Evolutionary conservation across 2,113 vertebrate genomes (phyloP), one percentile per base, ranked within the genome.

Genomic region (Stigmatopora nigra): DNA sequence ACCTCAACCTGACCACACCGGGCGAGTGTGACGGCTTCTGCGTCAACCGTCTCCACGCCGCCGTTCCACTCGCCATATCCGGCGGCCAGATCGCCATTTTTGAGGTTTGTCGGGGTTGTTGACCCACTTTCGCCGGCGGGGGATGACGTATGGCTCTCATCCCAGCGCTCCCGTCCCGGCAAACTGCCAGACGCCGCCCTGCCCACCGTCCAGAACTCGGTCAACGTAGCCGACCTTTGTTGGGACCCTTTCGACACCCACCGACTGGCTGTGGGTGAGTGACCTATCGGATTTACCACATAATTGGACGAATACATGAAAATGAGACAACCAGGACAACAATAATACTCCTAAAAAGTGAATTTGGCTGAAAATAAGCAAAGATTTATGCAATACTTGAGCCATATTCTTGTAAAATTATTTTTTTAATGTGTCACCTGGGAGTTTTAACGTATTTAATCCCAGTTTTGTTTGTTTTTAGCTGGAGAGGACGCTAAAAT

Each of bases 1-100:
- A 92, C 16, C 92, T 98, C 72, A 97, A 92, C 87, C 93, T 98
- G 75, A 99, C 95, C 49, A 98, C 93, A 0, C 97, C 96, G 0
- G 97, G 97, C 0, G 97, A 99, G 83, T 88, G 92, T 0, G 92
- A 99, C 0, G 95, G 96, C 72, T 94, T 99, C 91, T 95, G 92
- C 1, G 87, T 90, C 71, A 98, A 98, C 83, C 73, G 36, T 12
- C 86, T 90, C 41, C 89, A 74, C 0, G 78, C 93, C 0, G 96
- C 95, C 0, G 87, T 98, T 51, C 97, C 97, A 0, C 88, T 99
- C 70, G 86, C 93, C 75, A 91, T 92, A 1, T 87, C 94, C 0
- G 95, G 97, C 0, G 94, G 96, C 13, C 97, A 98, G 86, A 94
- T 99, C 5, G 92, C 92, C 0, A 0, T 99, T 49, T 87, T 96